Conservation (phyloP, 2,888 invertebrate genomes). For the Shargacucullia verbasci region DNA sequence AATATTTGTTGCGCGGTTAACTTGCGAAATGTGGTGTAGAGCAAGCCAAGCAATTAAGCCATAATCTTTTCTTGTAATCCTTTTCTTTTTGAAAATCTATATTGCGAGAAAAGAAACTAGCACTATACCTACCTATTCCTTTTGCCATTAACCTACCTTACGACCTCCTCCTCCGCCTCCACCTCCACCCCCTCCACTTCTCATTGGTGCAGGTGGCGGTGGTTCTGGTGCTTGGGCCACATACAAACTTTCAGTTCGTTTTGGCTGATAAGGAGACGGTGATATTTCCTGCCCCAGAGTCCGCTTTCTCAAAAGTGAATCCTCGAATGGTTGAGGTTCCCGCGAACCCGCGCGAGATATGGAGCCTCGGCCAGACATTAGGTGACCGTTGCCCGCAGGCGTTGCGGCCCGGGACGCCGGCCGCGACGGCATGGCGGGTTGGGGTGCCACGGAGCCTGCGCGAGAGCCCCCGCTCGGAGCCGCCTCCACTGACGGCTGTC, state of each 20-base stretch:
- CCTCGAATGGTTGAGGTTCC: slow-evolving; percentile 93
- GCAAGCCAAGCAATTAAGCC: no score
- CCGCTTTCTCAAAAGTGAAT: slow-evolving; percentile 93
- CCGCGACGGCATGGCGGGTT: slow-evolving; percentile 91
- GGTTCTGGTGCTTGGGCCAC: slow-evolving; percentile 87
- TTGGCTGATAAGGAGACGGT: slow-evolving; percentile 96
- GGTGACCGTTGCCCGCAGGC: slow-evolving; percentile 90
- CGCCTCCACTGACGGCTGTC: slow-evolving; percentile 94
- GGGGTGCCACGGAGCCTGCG: slow-evolving; percentile 93
- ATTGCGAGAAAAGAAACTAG: no score
- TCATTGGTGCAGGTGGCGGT: slow-evolving; percentile 78
- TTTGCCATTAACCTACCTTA: slow-evolving; percentile 70
- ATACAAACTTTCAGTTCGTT: slow-evolving; percentile 96
- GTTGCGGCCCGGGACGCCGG: slow-evolving; percentile 87
- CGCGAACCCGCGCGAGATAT: slow-evolving; percentile 84
- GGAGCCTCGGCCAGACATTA: slow-evolving; percentile 90
- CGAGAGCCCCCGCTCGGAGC: slow-evolving; percentile 89
- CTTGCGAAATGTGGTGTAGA: no score
- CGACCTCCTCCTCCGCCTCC: slow-evolving; percentile 78
- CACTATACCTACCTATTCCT: no score
- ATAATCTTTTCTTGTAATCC: no score
- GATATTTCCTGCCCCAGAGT: slow-evolving; percentile 96
- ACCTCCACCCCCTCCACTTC: slow-evolving; percentile 70
- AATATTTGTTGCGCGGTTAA: no score
- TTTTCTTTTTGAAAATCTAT: no score